These are phyloP conservation scores for Telenomus remus DNA, from an alignment of 1,140 invertebrate genomes.

Conservation along the genomic window DNA sequence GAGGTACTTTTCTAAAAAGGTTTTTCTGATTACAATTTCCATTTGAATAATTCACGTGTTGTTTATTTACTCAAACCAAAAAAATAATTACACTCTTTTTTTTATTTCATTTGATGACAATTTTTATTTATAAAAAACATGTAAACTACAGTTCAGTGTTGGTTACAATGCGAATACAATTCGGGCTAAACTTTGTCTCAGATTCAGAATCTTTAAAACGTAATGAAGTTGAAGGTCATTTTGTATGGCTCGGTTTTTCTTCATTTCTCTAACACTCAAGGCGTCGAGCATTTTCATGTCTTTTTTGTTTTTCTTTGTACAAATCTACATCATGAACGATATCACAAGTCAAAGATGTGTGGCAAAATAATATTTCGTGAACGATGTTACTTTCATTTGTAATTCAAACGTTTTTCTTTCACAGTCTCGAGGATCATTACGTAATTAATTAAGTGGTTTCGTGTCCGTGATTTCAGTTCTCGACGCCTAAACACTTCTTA, in stretches of 20 bases:
- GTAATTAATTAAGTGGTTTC: no score
- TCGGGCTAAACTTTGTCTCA: slow-evolving; percentile 19
- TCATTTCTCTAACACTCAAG: slow-evolving; percentile 30
- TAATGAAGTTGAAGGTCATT: slow-evolving; percentile 27
- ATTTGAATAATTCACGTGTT: slow-evolving; percentile 24
- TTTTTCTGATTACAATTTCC: slow-evolving; percentile 53
- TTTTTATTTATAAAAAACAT: slow-evolving; percentile 60
- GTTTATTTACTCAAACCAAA: slow-evolving; percentile 20
- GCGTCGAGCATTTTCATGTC: slow-evolving; percentile 5
- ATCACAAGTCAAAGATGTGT: no score
- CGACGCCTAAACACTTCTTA: slow-evolving; percentile 20
- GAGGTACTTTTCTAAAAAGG: slow-evolving; percentile 75
- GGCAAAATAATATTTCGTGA: no score
- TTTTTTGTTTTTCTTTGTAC: no score
- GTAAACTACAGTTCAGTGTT: slow-evolving; percentile 53
- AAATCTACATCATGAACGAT: no score
- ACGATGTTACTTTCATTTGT: not conserved
- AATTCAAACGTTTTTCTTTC: no score
- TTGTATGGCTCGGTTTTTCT: slow-evolving; percentile 54
- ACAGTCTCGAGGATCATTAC: no score
- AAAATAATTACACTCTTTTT: no score
- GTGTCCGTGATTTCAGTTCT: not conserved
- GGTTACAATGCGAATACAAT: slow-evolving; percentile 26
- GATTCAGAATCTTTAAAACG: slow-evolving; percentile 20
- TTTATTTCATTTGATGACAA: slow-evolving; percentile 24